Conservation (phyloP, 2,113 vertebrate genomes). For the Pantherophis guttatus region DNA sequence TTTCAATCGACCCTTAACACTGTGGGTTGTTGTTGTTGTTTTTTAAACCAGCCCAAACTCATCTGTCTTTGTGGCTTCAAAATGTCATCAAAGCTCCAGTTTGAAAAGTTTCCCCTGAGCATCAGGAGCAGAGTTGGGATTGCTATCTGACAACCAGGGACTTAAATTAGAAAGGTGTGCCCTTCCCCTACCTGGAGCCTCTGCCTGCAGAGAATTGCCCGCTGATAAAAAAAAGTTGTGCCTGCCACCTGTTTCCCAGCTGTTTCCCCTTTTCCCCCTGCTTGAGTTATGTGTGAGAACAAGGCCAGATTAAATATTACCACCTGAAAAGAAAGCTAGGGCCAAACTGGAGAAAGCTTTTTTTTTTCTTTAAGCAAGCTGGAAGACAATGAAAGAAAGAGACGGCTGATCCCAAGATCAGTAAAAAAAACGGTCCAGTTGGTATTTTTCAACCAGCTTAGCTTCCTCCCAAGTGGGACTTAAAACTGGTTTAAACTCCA, state of each 20-base stretch:
- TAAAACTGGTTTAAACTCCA: neutral
- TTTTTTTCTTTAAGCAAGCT: neutral
- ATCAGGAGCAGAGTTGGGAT: neutral
- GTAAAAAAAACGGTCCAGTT: neutral
- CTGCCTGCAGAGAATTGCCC: neutral
- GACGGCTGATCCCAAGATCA: neutral
- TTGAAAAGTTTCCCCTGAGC: neutral
- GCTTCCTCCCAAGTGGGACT: neutral
- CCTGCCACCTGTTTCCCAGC: neutral
- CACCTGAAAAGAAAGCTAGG: neutral
- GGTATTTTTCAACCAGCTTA: neutral
- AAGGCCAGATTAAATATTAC: neutral
- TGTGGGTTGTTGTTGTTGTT: neutral
- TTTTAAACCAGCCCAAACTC: neutral
- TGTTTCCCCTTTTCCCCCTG: neutral
- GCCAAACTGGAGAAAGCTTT: neutral
- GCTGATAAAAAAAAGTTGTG: too few species aligned
- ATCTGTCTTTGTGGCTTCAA: neutral
- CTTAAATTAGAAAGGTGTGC: neutral
- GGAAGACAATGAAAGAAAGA: neutral
- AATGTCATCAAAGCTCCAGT: neutral
- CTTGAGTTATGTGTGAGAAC: neutral
- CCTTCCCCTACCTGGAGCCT: too few species aligned
- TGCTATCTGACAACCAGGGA: neutral
- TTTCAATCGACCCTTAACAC: neutral